Evolutionary conservation across 92 coral and sea anemone species (phyloP).

Genomic region (Siderastrea radians): DNA sequence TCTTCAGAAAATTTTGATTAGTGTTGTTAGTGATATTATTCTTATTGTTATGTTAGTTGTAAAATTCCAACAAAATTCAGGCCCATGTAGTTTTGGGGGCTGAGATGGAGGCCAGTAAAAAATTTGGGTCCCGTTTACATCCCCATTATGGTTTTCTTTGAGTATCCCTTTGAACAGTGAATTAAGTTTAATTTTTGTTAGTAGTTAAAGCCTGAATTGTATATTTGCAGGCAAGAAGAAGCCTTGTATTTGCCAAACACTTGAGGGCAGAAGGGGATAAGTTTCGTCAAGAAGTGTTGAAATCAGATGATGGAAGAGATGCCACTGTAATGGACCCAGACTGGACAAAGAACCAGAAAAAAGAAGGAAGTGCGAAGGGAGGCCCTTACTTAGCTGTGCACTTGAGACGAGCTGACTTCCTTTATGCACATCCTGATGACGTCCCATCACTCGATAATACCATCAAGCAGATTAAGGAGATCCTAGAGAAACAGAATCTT

Average conservation of each 20-base stretch:
- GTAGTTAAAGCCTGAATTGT: too few species aligned
- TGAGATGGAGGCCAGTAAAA: too few species aligned
- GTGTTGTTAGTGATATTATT: too few species aligned
- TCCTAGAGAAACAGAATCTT: conserved; percentile 84
- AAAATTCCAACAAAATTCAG: too few species aligned
- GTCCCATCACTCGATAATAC: conserved; percentile 92
- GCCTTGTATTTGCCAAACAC: conserved; percentile 97
- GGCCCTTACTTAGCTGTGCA: conserved; percentile 97
- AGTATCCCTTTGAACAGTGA: too few species aligned
- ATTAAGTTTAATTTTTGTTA: too few species aligned
- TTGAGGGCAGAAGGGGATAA: conserved; percentile 95
- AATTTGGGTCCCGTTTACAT: too few species aligned
- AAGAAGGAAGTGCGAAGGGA: conserved; percentile 92
- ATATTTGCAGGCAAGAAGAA: conserved; percentile 87
- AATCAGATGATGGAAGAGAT: conserved; percentile 90
- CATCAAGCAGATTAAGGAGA: conserved; percentile 86
- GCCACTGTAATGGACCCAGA: conserved; percentile 90
- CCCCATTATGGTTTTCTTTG: too few species aligned
- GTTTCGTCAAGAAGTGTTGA: conserved; percentile 83
- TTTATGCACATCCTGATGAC: conserved; percentile 88
- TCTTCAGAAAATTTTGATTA: too few species aligned
- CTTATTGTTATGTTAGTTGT: too few species aligned
- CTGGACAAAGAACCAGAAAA: conserved; percentile 94
- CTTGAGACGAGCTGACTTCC: conserved; percentile 92
- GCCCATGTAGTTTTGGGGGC: too few species aligned